Base-by-base conservation (phyloP, 2,113 vertebrate genomes). In the Fulica atra region DNA sequence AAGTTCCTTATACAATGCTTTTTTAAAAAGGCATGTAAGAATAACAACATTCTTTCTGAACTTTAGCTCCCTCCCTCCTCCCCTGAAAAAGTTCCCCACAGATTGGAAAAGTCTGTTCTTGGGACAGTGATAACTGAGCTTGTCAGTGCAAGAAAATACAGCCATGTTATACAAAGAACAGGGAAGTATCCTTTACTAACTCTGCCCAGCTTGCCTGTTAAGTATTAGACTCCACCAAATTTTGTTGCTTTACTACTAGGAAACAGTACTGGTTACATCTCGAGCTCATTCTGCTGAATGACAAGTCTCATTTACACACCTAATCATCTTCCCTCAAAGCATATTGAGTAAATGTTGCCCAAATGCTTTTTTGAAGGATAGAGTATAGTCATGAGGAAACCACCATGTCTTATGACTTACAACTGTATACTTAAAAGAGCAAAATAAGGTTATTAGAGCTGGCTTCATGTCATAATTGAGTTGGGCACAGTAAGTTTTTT, bases 41-140 rank as follows among this genome's bases (percentile, higher is more conserved):
- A 81, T 64, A 78, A 59, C 19, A 92, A 71, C 88, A 68, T 71
- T 73, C 21, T 63, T 89, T 93, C 59, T 51, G 60, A 79, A 25
- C 10, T 92, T 31, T 63, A 92, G 20, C 17, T 17, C 17, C 44
- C 12, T 11, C 17, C 44, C 12, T 11, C 15, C 20, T 23, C 36
- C 78, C 42, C 44, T 88, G 64, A 90, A 86, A 51, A 46, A 18
- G 0, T 93, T 93, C 81, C 86, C 24, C 69, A 74, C n/a, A 83
- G 86, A 90, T 25, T 93, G 53, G 38, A 88, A 94, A 95, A 95
- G 66, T 88, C 66, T 93, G 74, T 88, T 86, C 56, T 71, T 79
- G 63, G 16, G 46, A 59, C 84, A 54, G 50, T 61, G 86, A 91
- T 91, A 95, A 77, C 86, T 74, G 84, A 93, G 65, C 56, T 93